These are phyloP conservation scores for Linhomoeus sp. DNA, from an alignment of 2,888 invertebrate genomes.

Conservation along the genomic window DNA sequence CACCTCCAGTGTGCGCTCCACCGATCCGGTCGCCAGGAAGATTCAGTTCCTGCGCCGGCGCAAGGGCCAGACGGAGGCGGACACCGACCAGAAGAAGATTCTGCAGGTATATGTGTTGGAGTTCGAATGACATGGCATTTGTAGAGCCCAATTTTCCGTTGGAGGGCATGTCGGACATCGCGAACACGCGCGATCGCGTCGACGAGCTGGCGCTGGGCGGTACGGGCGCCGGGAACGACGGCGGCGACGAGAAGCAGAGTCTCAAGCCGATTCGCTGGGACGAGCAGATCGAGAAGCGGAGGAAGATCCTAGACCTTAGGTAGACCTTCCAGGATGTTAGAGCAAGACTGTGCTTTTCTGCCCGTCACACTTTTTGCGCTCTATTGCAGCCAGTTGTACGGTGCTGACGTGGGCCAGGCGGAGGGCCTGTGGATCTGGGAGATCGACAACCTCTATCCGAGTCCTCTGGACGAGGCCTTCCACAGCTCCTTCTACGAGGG, in stretches of 20 bases:
- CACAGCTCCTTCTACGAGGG: conserved; percentile 95
- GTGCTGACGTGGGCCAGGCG: conserved; percentile 62
- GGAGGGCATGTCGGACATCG: conserved; percentile 57
- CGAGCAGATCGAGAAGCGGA: conserved; percentile 79
- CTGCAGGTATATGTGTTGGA: no score
- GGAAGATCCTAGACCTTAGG: conserved; percentile 78
- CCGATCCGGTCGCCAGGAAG: conserved; percentile 80
- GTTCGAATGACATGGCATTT: background rate
- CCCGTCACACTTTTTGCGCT: background rate
- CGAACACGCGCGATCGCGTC: conserved; percentile 45
- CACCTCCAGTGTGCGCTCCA: conserved; percentile 8
- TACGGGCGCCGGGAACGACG: conserved; percentile 8
- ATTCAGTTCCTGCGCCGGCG: conserved; percentile 51
- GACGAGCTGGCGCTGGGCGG: conserved; percentile 36
- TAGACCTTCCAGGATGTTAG: conserved; percentile 10
- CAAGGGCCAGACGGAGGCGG: conserved; percentile 52
- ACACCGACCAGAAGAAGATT: conserved; percentile 67
- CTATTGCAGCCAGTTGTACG: conserved; percentile 59
- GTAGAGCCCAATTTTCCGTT: background rate
- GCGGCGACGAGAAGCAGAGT: conserved; percentile 10
- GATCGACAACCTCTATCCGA: conserved; percentile 95
- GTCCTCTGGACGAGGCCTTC: conserved; percentile 56
- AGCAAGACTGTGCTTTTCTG: conserved; percentile 12
- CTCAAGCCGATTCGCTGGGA: conserved; percentile 81
- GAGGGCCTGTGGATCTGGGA: conserved; percentile 77